phyloP scores from a whole-genome alignment of 2,888 invertebrate species.

The Microctonus hyperodae region DNA sequence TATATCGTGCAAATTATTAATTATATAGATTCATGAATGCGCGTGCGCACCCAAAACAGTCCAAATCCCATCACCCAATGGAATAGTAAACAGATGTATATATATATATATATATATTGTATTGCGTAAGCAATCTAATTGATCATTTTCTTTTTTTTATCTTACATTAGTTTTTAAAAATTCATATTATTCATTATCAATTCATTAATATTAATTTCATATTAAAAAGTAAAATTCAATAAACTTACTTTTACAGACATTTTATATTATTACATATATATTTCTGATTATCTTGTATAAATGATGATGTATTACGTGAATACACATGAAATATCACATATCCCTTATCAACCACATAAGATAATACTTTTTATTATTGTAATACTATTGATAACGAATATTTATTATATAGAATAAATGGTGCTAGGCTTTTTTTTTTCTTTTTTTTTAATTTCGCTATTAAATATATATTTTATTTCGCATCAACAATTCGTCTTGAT shows the following conservation, averaged over 20 bases:
- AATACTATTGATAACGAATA: neutral
- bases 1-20: neutral
- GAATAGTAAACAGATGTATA: neutral
- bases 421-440: neutral
- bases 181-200: neutral
- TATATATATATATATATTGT: conserved; percentile 18
- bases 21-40: neutral
- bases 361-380: neutral
- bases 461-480: neutral
- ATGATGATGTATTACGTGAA: too few relatives aligned
- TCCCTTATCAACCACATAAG: neutral
- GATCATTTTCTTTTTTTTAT: neutral
- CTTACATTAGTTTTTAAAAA: neutral
- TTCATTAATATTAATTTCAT: neutral
- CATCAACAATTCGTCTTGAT: neutral
- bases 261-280: neutral
- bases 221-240: neutral
- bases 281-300: neutral
- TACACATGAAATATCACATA: neutral
- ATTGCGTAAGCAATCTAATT: neutral
- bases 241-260: neutral
- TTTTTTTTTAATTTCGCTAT: neutral
- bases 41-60: neutral
- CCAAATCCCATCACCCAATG: neutral
- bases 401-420: neutral